These are phyloP conservation scores for Aegypius monachus DNA, from an alignment of 2,113 vertebrate genomes.

Conservation along the genomic window DNA sequence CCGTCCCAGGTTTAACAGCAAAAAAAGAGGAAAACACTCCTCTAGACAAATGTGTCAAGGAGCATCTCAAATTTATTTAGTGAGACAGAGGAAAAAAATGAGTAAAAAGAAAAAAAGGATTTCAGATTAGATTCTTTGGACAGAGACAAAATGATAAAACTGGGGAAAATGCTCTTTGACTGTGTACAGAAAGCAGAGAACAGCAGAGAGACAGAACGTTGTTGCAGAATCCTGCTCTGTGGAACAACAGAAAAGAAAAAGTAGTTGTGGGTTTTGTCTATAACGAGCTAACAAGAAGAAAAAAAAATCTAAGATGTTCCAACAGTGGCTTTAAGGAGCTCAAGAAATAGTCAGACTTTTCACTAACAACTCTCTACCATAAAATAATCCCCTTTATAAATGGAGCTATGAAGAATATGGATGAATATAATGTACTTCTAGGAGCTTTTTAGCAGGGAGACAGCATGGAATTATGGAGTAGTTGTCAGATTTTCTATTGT, in stretches of 20 bases:
- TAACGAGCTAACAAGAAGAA: not conserved
- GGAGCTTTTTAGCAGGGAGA: not conserved
- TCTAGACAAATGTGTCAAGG: not conserved
- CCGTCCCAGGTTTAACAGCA: not conserved
- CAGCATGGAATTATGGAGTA: not conserved
- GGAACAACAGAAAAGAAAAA: not conserved
- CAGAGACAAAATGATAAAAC: not conserved
- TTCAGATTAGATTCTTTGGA: not conserved
- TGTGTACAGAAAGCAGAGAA: not conserved
- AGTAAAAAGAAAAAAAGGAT: not conserved
- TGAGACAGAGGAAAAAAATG: rapidly evolving
- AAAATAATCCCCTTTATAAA: not conserved
- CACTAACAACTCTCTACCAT: not conserved
- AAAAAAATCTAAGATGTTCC: not conserved
- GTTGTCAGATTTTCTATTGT: not conserved
- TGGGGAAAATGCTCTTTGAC: not conserved
- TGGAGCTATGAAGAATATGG: not conserved
- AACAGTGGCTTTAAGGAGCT: not conserved
- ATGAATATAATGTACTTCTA: not conserved
- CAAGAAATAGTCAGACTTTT: not conserved
- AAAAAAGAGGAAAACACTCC: not conserved
- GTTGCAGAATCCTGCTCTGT: not conserved
- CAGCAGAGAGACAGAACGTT: not conserved
- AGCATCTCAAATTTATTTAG: not conserved
- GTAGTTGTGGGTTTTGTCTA: not conserved